Percentiles rank a stretch among this genome's conserved stretches.
These are phyloP conservation scores for Ischnura elegans DNA, from an alignment of 2,888 invertebrate species.

Conservation along the genomic window DNA sequence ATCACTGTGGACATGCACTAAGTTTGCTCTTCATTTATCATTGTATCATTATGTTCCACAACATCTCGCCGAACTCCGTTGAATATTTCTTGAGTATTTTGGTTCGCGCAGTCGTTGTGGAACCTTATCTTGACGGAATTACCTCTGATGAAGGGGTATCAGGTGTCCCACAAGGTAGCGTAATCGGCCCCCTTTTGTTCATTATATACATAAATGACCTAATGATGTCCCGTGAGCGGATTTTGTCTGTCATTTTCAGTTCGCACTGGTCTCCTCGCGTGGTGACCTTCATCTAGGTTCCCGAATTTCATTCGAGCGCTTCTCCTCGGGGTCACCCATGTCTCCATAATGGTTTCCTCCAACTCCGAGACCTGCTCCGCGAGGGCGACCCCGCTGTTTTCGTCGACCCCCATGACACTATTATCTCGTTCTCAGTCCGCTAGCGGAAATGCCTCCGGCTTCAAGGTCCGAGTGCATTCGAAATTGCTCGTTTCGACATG, in stretches of 20 bases:
- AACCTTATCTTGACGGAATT: too few relatives aligned
- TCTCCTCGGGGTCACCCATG: background rate
- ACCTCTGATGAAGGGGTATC: too few relatives aligned
- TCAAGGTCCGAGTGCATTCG: conserved; percentile 14
- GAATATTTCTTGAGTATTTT: too few relatives aligned
- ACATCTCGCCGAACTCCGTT: too few relatives aligned
- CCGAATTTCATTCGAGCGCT: background rate
- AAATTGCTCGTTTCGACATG: background rate
- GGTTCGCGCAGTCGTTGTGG: too few relatives aligned
- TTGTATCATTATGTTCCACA: too few relatives aligned
- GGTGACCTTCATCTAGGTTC: background rate
- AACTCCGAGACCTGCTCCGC: background rate
- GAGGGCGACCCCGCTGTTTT: background rate
- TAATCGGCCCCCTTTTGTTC: too few relatives aligned
- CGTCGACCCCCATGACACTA: background rate
- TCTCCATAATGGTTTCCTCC: background rate
- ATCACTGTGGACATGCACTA: too few relatives aligned
- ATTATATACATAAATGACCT: too few relatives aligned
- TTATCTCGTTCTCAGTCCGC: background rate
- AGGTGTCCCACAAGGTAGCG: too few relatives aligned
- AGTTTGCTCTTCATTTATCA: too few relatives aligned
- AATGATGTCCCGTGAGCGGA: background rate
- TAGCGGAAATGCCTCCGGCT: conserved; percentile 19
- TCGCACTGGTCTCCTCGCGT: background rate
- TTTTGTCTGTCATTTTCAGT: background rate